These are phyloP conservation scores for Leiothrix lutea DNA, from an alignment of 2,113 vertebrate genomes.

Conservation along the genomic window DNA sequence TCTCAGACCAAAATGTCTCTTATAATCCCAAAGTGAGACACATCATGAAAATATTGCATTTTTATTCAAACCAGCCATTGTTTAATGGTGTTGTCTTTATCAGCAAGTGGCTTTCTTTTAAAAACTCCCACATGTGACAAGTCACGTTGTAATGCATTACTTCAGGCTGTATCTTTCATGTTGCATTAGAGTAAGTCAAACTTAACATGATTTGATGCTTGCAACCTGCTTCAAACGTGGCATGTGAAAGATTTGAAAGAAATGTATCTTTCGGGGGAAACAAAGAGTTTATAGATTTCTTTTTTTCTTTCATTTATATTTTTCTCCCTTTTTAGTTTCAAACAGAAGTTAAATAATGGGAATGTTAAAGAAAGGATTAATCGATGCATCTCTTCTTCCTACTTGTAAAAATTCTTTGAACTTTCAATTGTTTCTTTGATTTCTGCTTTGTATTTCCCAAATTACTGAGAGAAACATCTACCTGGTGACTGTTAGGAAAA, in stretches of 20 bases:
- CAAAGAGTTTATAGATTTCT: background rate
- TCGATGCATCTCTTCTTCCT: background rate
- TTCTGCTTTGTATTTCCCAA: background rate
- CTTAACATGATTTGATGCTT: constrained; percentile 33
- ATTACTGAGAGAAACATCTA: background rate
- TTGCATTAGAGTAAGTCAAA: background rate
- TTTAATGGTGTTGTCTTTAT: constrained; percentile 29
- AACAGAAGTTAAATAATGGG: background rate
- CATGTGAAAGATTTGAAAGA: background rate
- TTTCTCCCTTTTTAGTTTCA: background rate
- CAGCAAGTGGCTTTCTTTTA: constrained; percentile 27
- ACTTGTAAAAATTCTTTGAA: background rate
- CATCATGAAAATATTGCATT: background rate
- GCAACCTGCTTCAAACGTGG: constrained; percentile 41
- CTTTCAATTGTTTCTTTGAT: background rate
- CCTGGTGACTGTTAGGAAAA: background rate
- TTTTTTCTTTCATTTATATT: background rate
- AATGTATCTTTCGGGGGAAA: background rate
- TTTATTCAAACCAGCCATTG: constrained; percentile 27
- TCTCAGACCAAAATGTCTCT: background rate
- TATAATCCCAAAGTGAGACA: background rate
- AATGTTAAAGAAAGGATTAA: background rate
- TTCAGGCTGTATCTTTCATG: constrained; percentile 46
- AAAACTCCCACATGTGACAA: constrained; percentile 6
- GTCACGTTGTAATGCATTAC: background rate